A percentile compares a stretch with the other conserved stretches of the same genome.
Conservation (phyloP, 1,140 invertebrate genomes). For the Tribolium madens region DNA sequence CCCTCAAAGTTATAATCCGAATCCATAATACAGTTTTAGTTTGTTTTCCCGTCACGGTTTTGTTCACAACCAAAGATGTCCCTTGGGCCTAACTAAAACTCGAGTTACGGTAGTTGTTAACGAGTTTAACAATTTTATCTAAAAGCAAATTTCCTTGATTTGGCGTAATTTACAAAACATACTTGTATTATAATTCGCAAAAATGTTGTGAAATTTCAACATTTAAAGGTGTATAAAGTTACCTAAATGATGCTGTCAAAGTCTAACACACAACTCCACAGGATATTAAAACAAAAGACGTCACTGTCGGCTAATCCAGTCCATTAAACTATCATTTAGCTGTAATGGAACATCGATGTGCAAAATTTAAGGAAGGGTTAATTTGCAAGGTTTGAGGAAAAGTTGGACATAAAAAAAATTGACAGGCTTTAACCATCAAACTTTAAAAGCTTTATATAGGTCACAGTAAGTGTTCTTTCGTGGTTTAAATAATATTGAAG, state of each 20-base stretch:
- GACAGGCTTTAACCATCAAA: constrained; percentile 5
- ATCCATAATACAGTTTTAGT: constrained; percentile 15
- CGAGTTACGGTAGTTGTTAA: constrained; percentile 13
- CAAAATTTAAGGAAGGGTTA: neutral
- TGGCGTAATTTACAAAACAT: neutral
- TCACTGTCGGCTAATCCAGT: neutral
- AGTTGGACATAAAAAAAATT: neutral
- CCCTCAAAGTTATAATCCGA: neutral
- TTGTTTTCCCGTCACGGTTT: constrained; percentile 7
- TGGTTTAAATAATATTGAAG: neutral
- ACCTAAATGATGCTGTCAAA: neutral
- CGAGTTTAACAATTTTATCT: constrained; percentile 18
- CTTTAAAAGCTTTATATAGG: neutral
- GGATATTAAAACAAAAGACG: neutral
- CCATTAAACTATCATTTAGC: constrained; percentile 30
- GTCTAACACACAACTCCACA: neutral
- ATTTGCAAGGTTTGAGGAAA: neutral
- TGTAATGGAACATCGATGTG: neutral
- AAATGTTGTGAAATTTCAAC: neutral
- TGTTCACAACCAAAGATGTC: neutral
- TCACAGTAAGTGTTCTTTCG: neutral
- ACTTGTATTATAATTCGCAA: neutral
- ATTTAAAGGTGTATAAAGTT: neutral
- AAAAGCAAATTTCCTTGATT: neutral
- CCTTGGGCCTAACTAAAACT: neutral